Percentiles rank a stretch among this genome's conserved stretches.
These are phyloP conservation scores for Prolemur simus DNA, from an alignment of 2,113 vertebrate species.

Conservation along the genomic window DNA sequence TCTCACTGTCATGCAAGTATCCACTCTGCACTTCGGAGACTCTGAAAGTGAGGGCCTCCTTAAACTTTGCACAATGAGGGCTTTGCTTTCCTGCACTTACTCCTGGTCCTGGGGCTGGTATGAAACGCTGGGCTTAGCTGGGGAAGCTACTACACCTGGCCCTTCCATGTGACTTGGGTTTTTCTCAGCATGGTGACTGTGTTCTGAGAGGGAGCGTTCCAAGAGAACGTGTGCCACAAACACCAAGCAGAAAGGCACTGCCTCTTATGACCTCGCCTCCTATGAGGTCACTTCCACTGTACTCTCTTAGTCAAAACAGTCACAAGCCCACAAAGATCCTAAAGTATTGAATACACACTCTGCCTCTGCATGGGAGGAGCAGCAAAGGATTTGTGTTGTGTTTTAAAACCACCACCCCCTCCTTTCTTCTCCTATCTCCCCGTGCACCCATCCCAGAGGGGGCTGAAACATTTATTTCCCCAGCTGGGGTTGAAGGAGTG, in stretches of 20 bases:
- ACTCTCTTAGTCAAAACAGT: background rate
- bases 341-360: background rate
- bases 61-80: background rate
- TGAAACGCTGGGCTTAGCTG: background rate
- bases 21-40: background rate
- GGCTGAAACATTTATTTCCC: background rate
- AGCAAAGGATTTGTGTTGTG: background rate
- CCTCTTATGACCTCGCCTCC: background rate
- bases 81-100: background rate
- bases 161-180: background rate
- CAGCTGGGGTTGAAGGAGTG: background rate
- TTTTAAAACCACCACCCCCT: background rate
- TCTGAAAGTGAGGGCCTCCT: background rate
- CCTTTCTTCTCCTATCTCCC: background rate
- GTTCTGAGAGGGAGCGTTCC: background rate
- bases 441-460: accelerated
- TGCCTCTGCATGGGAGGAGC: background rate
- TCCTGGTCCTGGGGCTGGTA: background rate
- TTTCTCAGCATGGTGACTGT: background rate
- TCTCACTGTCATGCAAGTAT: background rate
- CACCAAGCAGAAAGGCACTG: background rate
- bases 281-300: background rate
- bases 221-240: background rate
- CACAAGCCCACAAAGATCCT: background rate
- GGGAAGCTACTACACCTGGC: too few relatives aligned